These are phyloP conservation scores for Pteronura brasiliensis DNA, from an alignment of 2,113 vertebrate species.

Conservation along the genomic window DNA sequence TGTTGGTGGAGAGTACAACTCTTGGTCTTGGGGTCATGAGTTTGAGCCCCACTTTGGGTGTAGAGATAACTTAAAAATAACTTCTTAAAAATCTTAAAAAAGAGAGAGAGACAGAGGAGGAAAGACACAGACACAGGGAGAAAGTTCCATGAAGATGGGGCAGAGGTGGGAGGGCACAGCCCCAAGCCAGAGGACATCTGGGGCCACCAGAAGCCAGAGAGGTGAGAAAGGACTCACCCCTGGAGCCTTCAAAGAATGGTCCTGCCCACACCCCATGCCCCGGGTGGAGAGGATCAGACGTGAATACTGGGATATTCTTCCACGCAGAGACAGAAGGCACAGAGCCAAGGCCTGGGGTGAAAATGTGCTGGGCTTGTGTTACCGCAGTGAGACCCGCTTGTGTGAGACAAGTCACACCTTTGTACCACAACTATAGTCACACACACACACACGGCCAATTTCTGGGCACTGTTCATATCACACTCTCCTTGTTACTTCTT, in stretches of 20 bases:
- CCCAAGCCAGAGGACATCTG: background rate
- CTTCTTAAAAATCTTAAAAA: background rate
- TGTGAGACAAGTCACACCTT: background rate
- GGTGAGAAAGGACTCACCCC: background rate
- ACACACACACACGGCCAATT: background rate
- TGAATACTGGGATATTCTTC: background rate
- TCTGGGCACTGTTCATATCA: background rate
- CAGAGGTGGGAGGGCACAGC: background rate
- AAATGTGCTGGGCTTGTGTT: background rate
- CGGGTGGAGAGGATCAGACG: background rate
- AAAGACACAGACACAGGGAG: background rate
- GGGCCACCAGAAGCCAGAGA: background rate
- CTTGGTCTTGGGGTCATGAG: background rate
- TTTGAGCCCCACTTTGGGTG: background rate
- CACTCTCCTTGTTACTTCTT: background rate
- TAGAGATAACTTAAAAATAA: background rate
- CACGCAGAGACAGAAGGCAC: background rate
- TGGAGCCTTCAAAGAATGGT: rapidly evolving
- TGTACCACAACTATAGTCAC: background rate
- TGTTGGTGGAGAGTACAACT: background rate
- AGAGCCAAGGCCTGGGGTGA: background rate
- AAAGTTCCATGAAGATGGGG: background rate
- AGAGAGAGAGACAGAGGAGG: background rate
- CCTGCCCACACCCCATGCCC: background rate
- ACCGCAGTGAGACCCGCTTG: background rate